phyloP scores from a whole-genome alignment of 2,888 invertebrate genomes.

The Troides oblongomaculatus region DNA sequence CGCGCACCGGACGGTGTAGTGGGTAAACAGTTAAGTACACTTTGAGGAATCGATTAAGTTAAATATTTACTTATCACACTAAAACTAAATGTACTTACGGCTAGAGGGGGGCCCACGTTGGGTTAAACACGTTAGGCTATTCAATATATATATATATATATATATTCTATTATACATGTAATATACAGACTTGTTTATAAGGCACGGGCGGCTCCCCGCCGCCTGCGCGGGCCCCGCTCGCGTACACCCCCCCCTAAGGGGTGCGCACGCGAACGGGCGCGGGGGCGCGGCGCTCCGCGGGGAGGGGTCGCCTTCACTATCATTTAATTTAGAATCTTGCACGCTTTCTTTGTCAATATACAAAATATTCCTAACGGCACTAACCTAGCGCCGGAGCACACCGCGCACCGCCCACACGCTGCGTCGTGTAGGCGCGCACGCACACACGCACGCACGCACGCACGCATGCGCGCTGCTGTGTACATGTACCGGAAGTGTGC shows the following conservation, averaged over 20 bases:
- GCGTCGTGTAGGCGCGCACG: neutral
- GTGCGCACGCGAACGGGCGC: too few species aligned
- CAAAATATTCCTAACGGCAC: conserved; percentile 18
- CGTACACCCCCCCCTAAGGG: too few species aligned
- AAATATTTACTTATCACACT: neutral
- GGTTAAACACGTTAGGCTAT: conserved; percentile 1
- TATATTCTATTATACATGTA: conserved; percentile 6
- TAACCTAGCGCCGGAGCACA: too few species aligned
- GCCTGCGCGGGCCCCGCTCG: conserved; percentile 32
- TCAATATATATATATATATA: neutral
- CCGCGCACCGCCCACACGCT: neutral
- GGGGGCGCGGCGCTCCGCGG: conserved; percentile 35
- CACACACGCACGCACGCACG: too few species aligned
- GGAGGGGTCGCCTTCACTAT: conserved; percentile 55
- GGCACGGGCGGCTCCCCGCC: conserved; percentile 60
- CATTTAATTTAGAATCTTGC: conserved; percentile 70
- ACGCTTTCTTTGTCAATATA: conserved; percentile 57
- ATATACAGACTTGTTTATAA: conserved; percentile 61
- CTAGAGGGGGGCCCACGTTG: conserved; percentile 1
- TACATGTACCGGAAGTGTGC: too few species aligned
- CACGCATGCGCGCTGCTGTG: too few species aligned
- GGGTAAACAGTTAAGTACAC: conserved; percentile 34
- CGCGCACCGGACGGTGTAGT: too few species aligned
- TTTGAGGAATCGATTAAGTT: conserved; percentile 24
- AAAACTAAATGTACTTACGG: conserved; percentile 19